Evolutionary conservation across 2,113 vertebrate genomes (phyloP).

Genomic region (Heterotis niloticus): DNA sequence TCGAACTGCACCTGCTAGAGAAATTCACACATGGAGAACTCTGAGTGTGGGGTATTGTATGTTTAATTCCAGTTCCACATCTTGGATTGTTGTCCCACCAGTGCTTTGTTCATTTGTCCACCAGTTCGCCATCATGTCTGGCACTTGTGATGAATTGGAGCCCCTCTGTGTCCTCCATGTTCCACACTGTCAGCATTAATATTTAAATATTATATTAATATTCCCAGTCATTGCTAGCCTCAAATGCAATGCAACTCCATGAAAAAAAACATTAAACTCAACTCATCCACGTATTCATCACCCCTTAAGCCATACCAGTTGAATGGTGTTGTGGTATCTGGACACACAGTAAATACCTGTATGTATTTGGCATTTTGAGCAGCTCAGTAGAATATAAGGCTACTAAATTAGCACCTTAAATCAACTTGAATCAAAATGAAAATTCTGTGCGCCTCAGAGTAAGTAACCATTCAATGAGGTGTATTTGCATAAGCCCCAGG

Average conservation of each 20-base stretch:
- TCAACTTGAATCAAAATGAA: slow-evolving; percentile 17
- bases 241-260: background rate
- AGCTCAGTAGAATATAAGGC: slow-evolving; percentile 6
- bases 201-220: background rate
- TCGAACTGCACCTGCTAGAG: slow-evolving; percentile 66
- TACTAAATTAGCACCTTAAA: slow-evolving; percentile 23
- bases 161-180: background rate
- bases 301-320: slow-evolving; percentile 24
- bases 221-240: background rate
- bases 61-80: slow-evolving; percentile 62
- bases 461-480: slow-evolving; percentile 6
- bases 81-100: slow-evolving; percentile 24
- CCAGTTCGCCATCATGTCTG: slow-evolving; percentile 25
- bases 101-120: slow-evolving; percentile 36
- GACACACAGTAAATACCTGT: slow-evolving; percentile 12
- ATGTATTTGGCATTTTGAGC: background rate
- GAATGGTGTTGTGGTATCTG: slow-evolving; percentile 16
- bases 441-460: slow-evolving; percentile 22
- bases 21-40: slow-evolving; percentile 76
- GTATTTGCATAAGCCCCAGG: slow-evolving; percentile 32
- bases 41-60: slow-evolving; percentile 76
- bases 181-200: background rate
- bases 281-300: background rate
- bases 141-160: slow-evolving; percentile 25
- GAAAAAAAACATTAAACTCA: background rate